These are phyloP conservation scores for Periplaneta americana DNA, from an alignment of 1,140 invertebrate genomes.

Conservation along the genomic window DNA sequence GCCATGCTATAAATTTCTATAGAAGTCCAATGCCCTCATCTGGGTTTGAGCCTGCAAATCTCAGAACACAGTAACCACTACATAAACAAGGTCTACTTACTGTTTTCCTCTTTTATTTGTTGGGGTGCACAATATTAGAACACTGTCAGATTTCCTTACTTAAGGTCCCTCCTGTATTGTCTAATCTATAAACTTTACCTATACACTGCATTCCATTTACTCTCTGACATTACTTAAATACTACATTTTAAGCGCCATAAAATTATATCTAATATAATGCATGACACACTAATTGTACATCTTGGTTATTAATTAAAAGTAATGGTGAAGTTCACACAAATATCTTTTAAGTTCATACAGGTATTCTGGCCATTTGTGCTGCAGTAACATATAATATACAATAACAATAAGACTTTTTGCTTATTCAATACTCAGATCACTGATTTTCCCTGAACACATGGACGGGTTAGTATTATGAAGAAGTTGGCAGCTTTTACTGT, in stretches of 20 bases:
- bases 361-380: not conserved
- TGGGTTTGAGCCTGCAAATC: no score
- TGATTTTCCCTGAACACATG: not conserved
- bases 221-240: not conserved
- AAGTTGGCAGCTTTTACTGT: not conserved
- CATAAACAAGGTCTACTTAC: no score
- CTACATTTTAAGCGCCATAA: not conserved
- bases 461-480: not conserved
- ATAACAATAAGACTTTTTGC: not conserved
- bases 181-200: not conserved
- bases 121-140: no score
- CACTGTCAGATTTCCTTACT: no score
- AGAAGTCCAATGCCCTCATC: no score
- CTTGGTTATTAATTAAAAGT: not conserved
- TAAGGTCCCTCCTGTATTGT: no score
- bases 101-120: no score
- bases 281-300: not conserved
- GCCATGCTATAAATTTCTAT: no score
- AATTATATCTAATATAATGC: no score
- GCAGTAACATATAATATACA: not conserved
- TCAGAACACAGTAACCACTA: no score
- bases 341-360: not conserved
- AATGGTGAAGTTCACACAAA: not conserved
- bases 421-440: not conserved
- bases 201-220: not conserved